These are phyloP conservation scores for Pangasius sanitwongsei DNA, from an alignment of 2,797 vertebrate genomes.

Conservation along the genomic window DNA sequence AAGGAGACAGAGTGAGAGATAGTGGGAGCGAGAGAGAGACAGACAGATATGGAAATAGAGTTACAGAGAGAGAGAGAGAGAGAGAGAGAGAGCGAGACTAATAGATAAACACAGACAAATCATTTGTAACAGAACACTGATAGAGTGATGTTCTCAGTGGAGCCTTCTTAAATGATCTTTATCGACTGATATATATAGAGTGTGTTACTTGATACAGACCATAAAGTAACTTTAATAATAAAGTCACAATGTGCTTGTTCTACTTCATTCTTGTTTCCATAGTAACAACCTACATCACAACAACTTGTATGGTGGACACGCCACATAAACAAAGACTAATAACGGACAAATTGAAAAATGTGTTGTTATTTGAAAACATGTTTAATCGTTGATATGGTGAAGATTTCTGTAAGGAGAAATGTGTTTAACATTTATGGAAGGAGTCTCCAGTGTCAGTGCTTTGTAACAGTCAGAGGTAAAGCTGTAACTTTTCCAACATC, in stretches of 20 bases:
- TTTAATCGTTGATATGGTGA: background rate
- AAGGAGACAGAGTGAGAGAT: background rate
- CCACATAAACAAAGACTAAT: background rate
- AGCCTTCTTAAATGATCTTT: background rate
- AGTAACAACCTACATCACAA: background rate
- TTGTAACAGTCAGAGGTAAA: background rate
- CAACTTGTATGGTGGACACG: background rate
- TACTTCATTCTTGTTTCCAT: background rate
- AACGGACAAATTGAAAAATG: background rate
- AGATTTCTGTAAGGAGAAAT: background rate
- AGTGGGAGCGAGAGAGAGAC: background rate
- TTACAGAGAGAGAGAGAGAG: background rate
- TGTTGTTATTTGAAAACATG: background rate
- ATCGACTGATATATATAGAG: background rate
- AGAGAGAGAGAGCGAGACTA: background rate
- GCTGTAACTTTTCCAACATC: background rate
- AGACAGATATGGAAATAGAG: background rate
- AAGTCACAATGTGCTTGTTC: background rate
- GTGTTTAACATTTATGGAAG: background rate
- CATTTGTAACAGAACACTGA: background rate
- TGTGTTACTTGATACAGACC: background rate
- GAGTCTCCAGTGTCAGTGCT: background rate
- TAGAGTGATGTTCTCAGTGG: background rate
- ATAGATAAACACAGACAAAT: background rate
- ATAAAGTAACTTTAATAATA: background rate